phyloP scores from a whole-genome alignment of 1,140 invertebrate genomes.

The Metaphire vulgaris region DNA sequence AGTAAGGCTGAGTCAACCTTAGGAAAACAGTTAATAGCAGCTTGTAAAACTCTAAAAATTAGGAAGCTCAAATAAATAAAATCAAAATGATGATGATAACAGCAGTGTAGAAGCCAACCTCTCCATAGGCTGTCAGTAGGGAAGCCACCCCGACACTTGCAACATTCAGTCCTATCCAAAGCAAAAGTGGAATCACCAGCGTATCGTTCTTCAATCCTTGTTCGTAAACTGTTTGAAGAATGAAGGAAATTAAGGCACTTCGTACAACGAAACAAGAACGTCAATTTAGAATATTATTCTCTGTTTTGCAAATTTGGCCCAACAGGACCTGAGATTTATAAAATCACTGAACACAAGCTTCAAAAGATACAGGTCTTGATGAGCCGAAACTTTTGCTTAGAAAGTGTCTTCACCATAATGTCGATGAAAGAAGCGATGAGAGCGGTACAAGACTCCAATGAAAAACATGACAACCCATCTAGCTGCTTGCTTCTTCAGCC shows the following conservation, averaged over 20 bases:
- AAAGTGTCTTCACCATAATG: conserved; percentile 78
- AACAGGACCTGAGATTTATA: no score
- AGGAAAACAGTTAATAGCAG: no score
- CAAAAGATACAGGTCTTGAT: conserved; percentile 60
- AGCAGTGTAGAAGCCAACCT: no score
- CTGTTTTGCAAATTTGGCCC: no score
- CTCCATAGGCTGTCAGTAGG: conserved; percentile 74
- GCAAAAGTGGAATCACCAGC: conserved; percentile 65
- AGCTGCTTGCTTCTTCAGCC: conserved; percentile 36
- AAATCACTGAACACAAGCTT: no score
- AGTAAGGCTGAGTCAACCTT: no score
- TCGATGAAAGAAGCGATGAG: conserved; percentile 82
- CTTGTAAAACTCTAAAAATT: no score
- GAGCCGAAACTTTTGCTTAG: conserved; percentile 68
- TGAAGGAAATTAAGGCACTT: background rate
- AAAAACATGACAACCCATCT: conserved; percentile 88
- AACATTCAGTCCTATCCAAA: conserved; percentile 74
- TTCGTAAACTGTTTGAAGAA: background rate
- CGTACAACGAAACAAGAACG: no score
- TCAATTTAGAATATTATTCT: no score
- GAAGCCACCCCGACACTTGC: conserved; percentile 73
- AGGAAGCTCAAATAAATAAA: no score
- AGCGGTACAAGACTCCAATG: conserved; percentile 88
- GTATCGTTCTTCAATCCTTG: conserved; percentile 53
- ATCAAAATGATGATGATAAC: background rate